phyloP scores from a whole-genome alignment of 53 echinoderm and acorn worm genomes.

The Apostichopus leukothele region DNA sequence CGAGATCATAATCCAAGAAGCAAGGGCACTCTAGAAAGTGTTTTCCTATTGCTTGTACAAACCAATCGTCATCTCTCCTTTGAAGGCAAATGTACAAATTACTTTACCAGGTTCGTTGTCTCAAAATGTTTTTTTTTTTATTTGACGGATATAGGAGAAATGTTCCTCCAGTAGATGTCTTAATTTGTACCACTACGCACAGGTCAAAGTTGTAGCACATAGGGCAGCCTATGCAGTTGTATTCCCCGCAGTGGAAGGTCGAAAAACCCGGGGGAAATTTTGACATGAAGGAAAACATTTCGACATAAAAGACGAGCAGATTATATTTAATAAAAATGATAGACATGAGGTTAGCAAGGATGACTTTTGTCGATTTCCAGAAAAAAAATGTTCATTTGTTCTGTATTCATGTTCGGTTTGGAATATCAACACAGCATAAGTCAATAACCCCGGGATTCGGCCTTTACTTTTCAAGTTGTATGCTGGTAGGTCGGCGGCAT shows the following conservation, averaged over 20 bases:
- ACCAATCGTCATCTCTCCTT: neutral
- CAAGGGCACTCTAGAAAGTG: neutral
- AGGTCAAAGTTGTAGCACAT: neutral
- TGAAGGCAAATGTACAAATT: neutral
- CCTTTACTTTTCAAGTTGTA: too few relatives aligned
- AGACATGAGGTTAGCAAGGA: too few relatives aligned
- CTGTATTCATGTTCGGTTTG: too few relatives aligned
- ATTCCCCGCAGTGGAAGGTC: neutral
- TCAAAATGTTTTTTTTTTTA: neutral
- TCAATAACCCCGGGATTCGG: too few relatives aligned
- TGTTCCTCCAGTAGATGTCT: neutral
- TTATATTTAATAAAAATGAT: too few relatives aligned
- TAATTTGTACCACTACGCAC: neutral
- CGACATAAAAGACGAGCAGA: too few relatives aligned
- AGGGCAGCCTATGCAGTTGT: neutral
- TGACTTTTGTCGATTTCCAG: too few relatives aligned
- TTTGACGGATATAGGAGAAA: neutral
- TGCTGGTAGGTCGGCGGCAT: too few relatives aligned
- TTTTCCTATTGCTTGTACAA: neutral
- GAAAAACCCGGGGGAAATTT: neutral
- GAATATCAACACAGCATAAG: too few relatives aligned
- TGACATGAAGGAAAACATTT: too few relatives aligned
- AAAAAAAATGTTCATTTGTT: too few relatives aligned
- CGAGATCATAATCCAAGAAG: neutral
- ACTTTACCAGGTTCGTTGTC: neutral